Percentiles rank a stretch among this genome's conserved stretches.
Evolutionary conservation across 2,797 vertebrate species (phyloP).

Genomic region (Brotula barbata): DNA sequence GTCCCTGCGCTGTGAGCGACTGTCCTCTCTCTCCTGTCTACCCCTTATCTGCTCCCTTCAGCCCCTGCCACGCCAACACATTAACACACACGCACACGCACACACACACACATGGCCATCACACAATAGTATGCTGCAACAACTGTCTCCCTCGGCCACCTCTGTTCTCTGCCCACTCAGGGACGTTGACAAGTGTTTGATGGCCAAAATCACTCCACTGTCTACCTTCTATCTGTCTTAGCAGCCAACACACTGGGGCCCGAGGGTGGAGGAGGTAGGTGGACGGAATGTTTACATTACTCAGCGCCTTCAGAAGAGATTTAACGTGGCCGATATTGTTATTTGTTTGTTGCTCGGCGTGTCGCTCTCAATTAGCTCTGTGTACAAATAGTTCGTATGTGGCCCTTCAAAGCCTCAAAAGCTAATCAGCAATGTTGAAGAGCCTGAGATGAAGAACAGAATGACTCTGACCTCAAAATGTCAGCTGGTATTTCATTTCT

Average conservation of each 20-base stretch:
- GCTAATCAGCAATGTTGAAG: constrained; percentile 72
- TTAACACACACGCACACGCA: constrained; percentile 29
- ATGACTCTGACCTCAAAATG: constrained; percentile 80
- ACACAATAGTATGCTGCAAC: constrained; percentile 61
- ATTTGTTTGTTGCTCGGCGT: constrained; percentile 71
- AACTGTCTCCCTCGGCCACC: constrained; percentile 70
- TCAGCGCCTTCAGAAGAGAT: constrained; percentile 67
- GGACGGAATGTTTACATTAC: constrained; percentile 67
- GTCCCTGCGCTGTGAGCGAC: constrained; percentile 72
- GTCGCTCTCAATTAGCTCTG: constrained; percentile 70
- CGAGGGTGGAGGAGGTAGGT: constrained; percentile 18
- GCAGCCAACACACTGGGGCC: constrained; percentile 46
- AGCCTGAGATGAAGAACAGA: constrained; percentile 71
- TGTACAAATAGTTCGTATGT: constrained; percentile 59
- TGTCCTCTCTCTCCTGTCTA: constrained; percentile 67
- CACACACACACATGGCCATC: constrained; percentile 20
- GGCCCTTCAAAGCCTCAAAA: constrained; percentile 60
- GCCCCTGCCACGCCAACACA: constrained; percentile 46
- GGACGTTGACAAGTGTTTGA: constrained; percentile 75
- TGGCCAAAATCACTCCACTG: constrained; percentile 71
- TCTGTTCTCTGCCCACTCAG: constrained; percentile 68
- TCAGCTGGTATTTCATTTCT: constrained; percentile 77
- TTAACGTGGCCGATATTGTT: constrained; percentile 67
- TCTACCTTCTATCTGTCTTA: constrained; percentile 63
- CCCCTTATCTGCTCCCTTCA: constrained; percentile 66